Evolutionary conservation across 2,888 invertebrate species (phyloP).

Genomic region (Tachystola acroxantha): DNA sequence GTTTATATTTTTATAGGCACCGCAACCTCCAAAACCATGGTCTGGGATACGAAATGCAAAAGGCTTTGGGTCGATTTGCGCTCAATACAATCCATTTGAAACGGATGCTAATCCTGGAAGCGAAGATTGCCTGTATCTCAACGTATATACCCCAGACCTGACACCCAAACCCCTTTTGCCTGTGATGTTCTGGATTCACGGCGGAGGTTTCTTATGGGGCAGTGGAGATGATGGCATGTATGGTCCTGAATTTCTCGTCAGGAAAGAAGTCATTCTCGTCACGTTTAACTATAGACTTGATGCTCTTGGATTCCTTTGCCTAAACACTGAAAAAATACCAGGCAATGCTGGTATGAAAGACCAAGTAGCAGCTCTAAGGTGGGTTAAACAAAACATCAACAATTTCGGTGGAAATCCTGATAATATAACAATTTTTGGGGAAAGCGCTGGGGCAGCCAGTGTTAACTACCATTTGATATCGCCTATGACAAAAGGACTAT

Average conservation of each 20-base stretch:
- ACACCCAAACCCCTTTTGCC: slow-evolving; percentile 22
- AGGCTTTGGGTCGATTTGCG: slow-evolving; percentile 32
- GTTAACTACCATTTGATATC: slow-evolving; percentile 53
- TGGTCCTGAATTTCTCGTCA: slow-evolving; percentile 55
- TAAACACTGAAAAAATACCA: slow-evolving; percentile 55
- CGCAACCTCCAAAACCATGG: slow-evolving; percentile 36
- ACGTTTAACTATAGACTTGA: slow-evolving; percentile 62
- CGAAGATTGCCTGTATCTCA: slow-evolving; percentile 45
- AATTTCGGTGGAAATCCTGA: slow-evolving; percentile 57
- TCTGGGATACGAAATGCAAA: slow-evolving; percentile 31
- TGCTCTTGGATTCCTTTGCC: slow-evolving; percentile 51
- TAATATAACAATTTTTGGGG: slow-evolving; percentile 64
- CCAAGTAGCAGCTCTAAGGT: slow-evolving; percentile 57
- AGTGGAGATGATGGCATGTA: slow-evolving; percentile 38
- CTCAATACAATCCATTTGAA: slow-evolving; percentile 31
- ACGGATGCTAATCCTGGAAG: slow-evolving; percentile 20
- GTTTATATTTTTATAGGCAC: slow-evolving; percentile 36
- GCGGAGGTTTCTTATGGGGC: slow-evolving; percentile 40
- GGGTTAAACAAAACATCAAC: slow-evolving; percentile 55
- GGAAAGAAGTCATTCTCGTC: slow-evolving; percentile 50
- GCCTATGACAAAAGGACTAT: slow-evolving; percentile 60
- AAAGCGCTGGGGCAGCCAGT: slow-evolving; percentile 55
- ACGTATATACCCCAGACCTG: slow-evolving; percentile 39
- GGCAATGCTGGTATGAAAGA: slow-evolving; percentile 71
- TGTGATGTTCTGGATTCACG: slow-evolving; percentile 48